Evolutionary conservation across 2,797 vertebrate genomes (phyloP).

Genomic region (Luscinia luscinia): DNA sequence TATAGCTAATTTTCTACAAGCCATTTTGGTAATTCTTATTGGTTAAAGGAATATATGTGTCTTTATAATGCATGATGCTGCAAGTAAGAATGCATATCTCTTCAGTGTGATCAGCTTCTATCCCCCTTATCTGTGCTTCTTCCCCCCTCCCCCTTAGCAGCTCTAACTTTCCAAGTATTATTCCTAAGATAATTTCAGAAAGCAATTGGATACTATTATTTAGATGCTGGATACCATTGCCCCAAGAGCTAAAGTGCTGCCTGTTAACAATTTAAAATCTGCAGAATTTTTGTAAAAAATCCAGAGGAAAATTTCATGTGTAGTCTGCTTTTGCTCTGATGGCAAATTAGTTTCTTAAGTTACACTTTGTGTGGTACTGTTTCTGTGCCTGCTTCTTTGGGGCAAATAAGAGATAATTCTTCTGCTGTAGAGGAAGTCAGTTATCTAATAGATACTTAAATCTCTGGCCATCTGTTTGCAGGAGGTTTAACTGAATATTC

Average conservation of each 20-base stretch:
- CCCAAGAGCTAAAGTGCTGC: neutral
- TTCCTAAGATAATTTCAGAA: neutral
- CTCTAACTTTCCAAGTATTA: neutral
- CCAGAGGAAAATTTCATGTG: neutral
- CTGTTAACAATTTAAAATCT: neutral
- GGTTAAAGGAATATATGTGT: neutral
- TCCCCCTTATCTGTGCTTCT: neutral
- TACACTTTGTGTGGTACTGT: neutral
- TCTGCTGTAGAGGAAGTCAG: neutral
- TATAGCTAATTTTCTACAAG: neutral
- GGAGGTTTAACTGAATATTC: neutral
- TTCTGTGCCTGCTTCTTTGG: neutral
- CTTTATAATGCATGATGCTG: neutral
- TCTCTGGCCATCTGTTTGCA: neutral
- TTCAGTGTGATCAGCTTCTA: neutral
- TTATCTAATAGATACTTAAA: slow-evolving; percentile 40
- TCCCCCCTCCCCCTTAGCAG: accelerated
- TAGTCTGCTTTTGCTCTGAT: neutral
- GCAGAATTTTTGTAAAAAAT: neutral
- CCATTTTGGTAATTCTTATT: neutral
- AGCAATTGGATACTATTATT: too few species aligned
- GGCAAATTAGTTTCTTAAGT: neutral
- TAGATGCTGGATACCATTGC: neutral
- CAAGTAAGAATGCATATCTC: neutral
- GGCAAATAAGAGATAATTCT: neutral